A percentile compares a stretch with the other conserved stretches of the same genome.
These are phyloP conservation scores for Seladonia tumulorum DNA, from an alignment of 2,888 invertebrate species.

Conservation along the genomic window DNA sequence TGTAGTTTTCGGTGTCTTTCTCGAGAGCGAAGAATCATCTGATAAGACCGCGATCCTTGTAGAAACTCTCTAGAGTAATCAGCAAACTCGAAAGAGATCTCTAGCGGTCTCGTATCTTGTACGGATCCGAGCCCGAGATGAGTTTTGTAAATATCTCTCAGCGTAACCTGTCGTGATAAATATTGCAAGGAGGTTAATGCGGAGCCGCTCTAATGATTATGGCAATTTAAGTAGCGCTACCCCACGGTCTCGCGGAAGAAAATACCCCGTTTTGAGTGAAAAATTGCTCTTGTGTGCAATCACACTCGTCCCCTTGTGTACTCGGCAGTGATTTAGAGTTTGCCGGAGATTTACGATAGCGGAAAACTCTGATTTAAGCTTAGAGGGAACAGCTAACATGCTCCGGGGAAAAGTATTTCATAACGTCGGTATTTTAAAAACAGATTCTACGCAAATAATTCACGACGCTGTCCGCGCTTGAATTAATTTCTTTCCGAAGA, in stretches of 20 bases:
- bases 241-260: not conserved
- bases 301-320: not conserved
- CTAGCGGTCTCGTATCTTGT: not conserved
- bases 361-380: not conserved
- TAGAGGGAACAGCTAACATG: not conserved
- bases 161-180: conserved; percentile 8
- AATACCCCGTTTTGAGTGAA: not conserved
- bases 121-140: not conserved
- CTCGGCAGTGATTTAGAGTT: not conserved
- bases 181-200: not conserved
- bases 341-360: not conserved
- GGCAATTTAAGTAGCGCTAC: not conserved
- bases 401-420: not conserved
- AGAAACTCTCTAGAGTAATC: conserved; percentile 20
- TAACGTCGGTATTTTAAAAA: not conserved
- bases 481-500: conserved; percentile 6
- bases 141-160: not conserved
- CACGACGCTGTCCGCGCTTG: not conserved
- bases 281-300: not conserved
- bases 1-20: not conserved
- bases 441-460: not conserved
- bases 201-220: not conserved
- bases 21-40: no score
- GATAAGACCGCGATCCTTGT: not conserved
- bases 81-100: not conserved